These are phyloP conservation scores for Tachysurus vachellii DNA, from an alignment of 2,113 vertebrate species.

Conservation along the genomic window DNA sequence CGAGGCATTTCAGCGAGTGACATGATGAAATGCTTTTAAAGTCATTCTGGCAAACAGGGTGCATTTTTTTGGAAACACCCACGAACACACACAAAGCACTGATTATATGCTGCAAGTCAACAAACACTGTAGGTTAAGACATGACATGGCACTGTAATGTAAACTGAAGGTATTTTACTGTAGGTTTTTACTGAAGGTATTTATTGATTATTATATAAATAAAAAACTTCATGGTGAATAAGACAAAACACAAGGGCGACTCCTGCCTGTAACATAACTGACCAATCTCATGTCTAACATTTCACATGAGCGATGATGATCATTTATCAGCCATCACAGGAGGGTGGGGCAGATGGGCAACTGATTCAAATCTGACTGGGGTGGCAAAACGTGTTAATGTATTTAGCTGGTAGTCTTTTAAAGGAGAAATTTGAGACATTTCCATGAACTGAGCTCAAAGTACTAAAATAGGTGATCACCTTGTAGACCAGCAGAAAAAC, in stretches of 20 bases:
- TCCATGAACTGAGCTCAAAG: not conserved
- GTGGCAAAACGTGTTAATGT: not conserved
- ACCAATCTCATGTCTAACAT: not conserved
- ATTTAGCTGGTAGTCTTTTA: not conserved
- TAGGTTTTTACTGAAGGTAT: not conserved
- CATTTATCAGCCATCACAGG: not conserved
- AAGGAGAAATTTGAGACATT: not conserved
- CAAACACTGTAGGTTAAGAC: not conserved
- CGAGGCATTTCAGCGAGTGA: not conserved
- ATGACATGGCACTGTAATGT: not conserved
- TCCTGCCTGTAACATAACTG: not conserved
- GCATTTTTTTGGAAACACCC: constrained; percentile 23
- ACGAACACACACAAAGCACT: constrained; percentile 23
- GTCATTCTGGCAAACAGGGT: constrained; percentile 13
- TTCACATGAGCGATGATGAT: not conserved
- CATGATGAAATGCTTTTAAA: not conserved
- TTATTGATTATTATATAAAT: not conserved
- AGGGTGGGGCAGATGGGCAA: not conserved
- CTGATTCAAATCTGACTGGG: not conserved
- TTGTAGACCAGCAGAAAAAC: not conserved
- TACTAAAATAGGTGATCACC: not conserved
- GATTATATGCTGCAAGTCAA: not conserved
- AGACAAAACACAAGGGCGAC: not conserved
- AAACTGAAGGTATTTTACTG: not conserved
- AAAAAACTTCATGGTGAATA: not conserved